These are phyloP conservation scores for Centrocercus urophasianus DNA, from an alignment of 2,113 vertebrate species.

Conservation along the genomic window DNA sequence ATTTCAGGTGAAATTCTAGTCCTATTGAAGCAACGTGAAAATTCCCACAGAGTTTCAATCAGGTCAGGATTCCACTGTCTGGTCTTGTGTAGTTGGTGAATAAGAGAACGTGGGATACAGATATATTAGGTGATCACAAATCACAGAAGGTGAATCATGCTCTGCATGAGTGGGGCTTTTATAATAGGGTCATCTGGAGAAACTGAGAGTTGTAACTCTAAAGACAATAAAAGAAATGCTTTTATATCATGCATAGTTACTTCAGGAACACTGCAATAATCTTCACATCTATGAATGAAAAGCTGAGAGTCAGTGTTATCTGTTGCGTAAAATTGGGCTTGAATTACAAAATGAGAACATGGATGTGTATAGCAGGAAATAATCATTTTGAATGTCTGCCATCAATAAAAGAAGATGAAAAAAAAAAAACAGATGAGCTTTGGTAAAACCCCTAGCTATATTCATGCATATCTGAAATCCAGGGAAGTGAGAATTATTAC, in stretches of 20 bases:
- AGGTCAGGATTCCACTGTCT: slow-evolving; percentile 17
- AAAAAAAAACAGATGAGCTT: neutral
- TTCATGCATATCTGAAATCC: neutral
- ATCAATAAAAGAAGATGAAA: neutral
- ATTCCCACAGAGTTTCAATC: neutral
- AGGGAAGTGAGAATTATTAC: neutral
- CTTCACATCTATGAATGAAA: neutral
- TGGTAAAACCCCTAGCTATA: neutral
- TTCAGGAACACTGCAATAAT: neutral
- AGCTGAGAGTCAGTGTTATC: neutral
- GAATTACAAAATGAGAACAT: neutral
- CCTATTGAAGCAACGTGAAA: neutral
- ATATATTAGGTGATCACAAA: neutral
- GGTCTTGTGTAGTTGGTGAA: slow-evolving; percentile 15
- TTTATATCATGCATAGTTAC: neutral
- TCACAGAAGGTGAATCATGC: slow-evolving; percentile 5
- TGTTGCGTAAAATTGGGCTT: neutral
- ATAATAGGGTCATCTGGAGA: neutral
- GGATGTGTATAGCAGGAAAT: neutral
- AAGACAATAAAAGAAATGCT: neutral
- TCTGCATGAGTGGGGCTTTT: neutral
- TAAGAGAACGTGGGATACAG: neutral
- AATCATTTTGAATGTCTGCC: neutral
- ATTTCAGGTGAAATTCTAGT: neutral
- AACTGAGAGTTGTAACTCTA: neutral